A percentile compares a stretch with the other conserved stretches of the same genome.
These are phyloP conservation scores for Glareola pratincola DNA, from an alignment of 2,113 vertebrate genomes.

Conservation along the genomic window DNA sequence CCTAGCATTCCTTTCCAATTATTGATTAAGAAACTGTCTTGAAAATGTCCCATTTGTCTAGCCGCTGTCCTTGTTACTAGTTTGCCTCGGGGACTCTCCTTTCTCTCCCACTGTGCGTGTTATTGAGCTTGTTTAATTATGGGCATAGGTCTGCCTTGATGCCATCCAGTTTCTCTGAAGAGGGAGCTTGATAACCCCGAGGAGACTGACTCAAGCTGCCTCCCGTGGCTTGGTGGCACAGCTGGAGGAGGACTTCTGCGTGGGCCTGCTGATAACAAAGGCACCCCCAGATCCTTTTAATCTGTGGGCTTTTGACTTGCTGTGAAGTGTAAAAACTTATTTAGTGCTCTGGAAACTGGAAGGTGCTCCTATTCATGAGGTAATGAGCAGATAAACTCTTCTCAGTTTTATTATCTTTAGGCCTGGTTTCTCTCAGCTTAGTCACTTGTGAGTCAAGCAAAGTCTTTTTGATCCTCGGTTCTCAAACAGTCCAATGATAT, in stretches of 20 bases:
- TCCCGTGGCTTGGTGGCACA: background rate
- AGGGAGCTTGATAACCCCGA: background rate
- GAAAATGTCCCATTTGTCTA: background rate
- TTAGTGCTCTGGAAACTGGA: background rate
- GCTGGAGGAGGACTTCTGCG: background rate
- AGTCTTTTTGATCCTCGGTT: slow-evolving; percentile 9
- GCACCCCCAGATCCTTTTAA: background rate
- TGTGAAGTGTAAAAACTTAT: background rate
- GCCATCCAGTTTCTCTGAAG: background rate
- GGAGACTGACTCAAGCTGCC: background rate
- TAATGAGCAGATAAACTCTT: background rate
- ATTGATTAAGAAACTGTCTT: background rate
- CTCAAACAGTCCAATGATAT: background rate
- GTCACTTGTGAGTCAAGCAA: slow-evolving; percentile 39
- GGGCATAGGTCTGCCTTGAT: background rate
- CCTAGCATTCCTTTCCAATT: background rate
- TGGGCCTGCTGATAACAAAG: background rate
- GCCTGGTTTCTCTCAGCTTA: slow-evolving; percentile 17
- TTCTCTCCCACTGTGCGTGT: background rate
- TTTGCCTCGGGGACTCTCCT: background rate
- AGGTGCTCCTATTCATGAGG: background rate
- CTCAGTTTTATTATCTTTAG: slow-evolving; percentile 22
- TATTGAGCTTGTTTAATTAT: background rate
- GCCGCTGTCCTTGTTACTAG: background rate
- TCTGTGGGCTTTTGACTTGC: background rate